These are phyloP conservation scores for Tetrax tetrax DNA, from an alignment of 2,113 vertebrate species.

Conservation along the genomic window DNA sequence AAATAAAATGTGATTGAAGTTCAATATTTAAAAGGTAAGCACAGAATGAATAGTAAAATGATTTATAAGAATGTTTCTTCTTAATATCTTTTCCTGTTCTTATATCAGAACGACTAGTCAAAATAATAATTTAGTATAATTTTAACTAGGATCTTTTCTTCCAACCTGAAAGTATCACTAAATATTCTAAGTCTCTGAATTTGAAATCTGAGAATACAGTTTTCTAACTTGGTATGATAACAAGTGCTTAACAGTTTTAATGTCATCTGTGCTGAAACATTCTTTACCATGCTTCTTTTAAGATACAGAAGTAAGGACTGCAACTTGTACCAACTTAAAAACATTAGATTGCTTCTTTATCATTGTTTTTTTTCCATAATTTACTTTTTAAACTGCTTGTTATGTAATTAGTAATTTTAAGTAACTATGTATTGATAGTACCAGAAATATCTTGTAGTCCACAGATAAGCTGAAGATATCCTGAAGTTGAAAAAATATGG, in stretches of 20 bases:
- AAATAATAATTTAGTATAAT: background rate
- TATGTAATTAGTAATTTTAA: conserved; percentile 1
- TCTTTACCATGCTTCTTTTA: background rate
- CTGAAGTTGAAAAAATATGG: background rate
- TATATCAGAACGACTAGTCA: background rate
- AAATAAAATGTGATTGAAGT: background rate
- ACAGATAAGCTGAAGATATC: background rate
- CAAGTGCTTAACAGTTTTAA: background rate
- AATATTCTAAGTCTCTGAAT: background rate
- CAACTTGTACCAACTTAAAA: background rate
- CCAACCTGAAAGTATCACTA: background rate
- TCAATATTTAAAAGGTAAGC: background rate
- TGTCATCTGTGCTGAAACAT: background rate
- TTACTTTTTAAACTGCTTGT: background rate
- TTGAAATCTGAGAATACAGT: background rate
- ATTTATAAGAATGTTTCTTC: background rate
- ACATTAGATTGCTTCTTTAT: background rate
- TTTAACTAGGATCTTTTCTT: background rate
- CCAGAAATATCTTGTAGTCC: background rate
- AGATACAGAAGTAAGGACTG: background rate
- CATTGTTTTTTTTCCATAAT: background rate
- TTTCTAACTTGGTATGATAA: background rate
- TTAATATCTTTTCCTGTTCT: background rate
- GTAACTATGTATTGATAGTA: background rate
- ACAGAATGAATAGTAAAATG: background rate